These are phyloP conservation scores for Acleris cristana DNA, from an alignment of 2,888 invertebrate genomes.

Conservation along the genomic window DNA sequence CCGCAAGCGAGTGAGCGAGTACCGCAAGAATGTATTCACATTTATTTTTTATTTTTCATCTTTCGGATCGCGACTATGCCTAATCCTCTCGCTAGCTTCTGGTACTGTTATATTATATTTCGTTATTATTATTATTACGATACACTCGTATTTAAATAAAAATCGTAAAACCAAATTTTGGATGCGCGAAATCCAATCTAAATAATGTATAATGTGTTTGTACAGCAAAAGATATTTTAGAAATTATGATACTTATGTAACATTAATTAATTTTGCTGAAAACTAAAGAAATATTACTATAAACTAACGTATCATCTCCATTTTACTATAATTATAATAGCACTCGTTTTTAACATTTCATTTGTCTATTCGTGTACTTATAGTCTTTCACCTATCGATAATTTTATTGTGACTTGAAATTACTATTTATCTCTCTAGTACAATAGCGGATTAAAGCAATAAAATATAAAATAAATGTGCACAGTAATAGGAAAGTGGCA, in stretches of 20 bases:
- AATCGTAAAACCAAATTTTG: constrained; percentile 25
- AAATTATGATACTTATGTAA: constrained; percentile 32
- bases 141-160: constrained; percentile 30
- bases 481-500: constrained; percentile 28
- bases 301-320: constrained; percentile 30
- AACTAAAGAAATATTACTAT: constrained; percentile 36
- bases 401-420: constrained; percentile 38
- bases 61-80: constrained; percentile 22
- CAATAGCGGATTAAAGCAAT: constrained; percentile 50
- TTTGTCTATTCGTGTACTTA: constrained; percentile 46
- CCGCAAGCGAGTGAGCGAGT: too few relatives aligned
- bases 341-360: constrained; percentile 40
- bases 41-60: constrained; percentile 37
- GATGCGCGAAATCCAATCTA: constrained; percentile 24
- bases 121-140: constrained; percentile 35
- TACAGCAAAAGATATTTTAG: constrained; percentile 38
- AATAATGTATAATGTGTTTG: constrained; percentile 32
- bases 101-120: constrained; percentile 33
- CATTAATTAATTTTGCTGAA: constrained; percentile 34
- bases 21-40: constrained; percentile 22
- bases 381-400: constrained; percentile 46
- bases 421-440: constrained; percentile 51
- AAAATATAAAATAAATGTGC: constrained; percentile 37
- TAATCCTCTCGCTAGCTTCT: constrained; percentile 32
- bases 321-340: constrained; percentile 16